A percentile compares a stretch with the other conserved stretches of the same genome.
Evolutionary conservation across 2,113 vertebrate genomes (phyloP).

Genomic region (Ammospiza nelsoni): DNA sequence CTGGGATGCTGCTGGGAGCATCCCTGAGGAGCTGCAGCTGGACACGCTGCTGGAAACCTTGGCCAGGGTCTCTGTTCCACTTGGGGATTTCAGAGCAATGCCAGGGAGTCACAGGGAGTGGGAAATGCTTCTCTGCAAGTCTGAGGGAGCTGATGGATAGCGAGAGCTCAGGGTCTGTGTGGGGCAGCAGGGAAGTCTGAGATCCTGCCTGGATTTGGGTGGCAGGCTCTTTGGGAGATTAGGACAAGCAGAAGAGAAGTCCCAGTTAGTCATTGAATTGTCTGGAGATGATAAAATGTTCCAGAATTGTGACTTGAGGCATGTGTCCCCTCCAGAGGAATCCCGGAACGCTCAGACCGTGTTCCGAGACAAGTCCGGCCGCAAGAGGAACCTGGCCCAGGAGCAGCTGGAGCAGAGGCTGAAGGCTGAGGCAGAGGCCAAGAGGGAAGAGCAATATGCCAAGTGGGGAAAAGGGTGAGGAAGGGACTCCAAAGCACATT

Average conservation of each 20-base stretch:
- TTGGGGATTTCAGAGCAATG: fast-evolving
- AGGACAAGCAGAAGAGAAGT: background rate
- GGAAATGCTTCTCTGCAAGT: background rate
- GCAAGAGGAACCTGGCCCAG: slow-evolving; percentile 83
- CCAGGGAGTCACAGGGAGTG: background rate
- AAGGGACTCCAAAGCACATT: background rate
- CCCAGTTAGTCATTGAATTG: fast-evolving
- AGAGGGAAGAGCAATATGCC: slow-evolving; percentile 88
- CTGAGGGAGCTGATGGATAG: background rate
- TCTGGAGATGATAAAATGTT: background rate
- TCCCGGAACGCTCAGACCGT: slow-evolving; percentile 84
- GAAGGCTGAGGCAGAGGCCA: slow-evolving; percentile 81
- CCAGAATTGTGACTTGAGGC: background rate
- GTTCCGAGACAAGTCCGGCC: slow-evolving; percentile 91
- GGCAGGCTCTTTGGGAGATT: background rate
- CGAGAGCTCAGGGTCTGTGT: background rate
- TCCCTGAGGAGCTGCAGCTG: background rate
- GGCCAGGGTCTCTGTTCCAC: background rate
- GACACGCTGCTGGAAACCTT: fast-evolving
- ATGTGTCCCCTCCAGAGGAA: slow-evolving; percentile 72
- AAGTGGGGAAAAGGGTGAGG: slow-evolving; percentile 96
- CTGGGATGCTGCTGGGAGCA: background rate
- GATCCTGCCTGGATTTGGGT: background rate
- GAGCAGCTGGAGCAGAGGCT: slow-evolving; percentile 84
- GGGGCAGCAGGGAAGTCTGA: background rate